phyloP scores from a whole-genome alignment of 2,113 vertebrate species.

The Saimiri boliviensis region DNA sequence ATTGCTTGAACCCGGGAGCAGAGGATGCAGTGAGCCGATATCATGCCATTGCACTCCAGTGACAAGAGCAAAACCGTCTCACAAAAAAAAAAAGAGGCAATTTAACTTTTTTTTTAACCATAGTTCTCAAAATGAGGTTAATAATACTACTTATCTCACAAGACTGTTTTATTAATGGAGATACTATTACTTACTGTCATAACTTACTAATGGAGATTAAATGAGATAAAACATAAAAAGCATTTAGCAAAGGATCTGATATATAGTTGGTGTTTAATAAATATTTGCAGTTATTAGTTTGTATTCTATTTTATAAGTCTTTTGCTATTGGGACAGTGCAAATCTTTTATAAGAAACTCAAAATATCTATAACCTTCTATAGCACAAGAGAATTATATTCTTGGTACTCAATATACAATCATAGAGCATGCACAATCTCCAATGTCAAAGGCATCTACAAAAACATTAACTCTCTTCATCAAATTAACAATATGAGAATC shows the following conservation, averaged over 20 bases:
- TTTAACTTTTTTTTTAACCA: slow-evolving; percentile 7
- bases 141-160: neutral
- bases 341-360: neutral
- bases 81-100: neutral
- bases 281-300: neutral
- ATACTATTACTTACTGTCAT: neutral
- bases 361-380: neutral
- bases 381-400: neutral
- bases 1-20: no score
- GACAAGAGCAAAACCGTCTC: no score
- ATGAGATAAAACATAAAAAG: neutral
- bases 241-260: neutral
- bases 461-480: slow-evolving; percentile 3
- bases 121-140: neutral
- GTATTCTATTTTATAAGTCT: neutral
- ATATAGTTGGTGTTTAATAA: slow-evolving; percentile 15
- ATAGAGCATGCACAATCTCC: neutral
- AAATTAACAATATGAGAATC: slow-evolving; percentile 1
- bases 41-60: no score
- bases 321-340: slow-evolving; percentile 5
- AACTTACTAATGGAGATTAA: slow-evolving; percentile 5
- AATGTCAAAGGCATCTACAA: slow-evolving; percentile 29
- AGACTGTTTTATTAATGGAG: slow-evolving; percentile 7
- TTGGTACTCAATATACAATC: neutral
- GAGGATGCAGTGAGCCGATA: no score